phyloP scores from a whole-genome alignment of 1,140 invertebrate genomes.

The Cotesia chilonis region DNA sequence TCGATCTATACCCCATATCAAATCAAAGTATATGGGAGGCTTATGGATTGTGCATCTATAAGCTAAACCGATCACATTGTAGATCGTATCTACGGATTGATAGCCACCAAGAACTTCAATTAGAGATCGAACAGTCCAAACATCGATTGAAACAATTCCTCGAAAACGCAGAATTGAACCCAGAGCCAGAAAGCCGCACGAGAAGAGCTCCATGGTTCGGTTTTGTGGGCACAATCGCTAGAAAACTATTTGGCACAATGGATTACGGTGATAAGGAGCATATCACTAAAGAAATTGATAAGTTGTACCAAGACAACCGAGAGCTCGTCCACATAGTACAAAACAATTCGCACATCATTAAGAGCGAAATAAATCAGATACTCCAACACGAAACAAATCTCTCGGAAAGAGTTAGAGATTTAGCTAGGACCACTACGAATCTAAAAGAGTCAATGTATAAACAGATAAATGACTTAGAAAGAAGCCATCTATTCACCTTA shows the following conservation, averaged over 20 bases:
- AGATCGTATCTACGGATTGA: background rate
- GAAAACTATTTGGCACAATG: conserved; percentile 6
- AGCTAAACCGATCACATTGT: too few species aligned
- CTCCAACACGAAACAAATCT: too few species aligned
- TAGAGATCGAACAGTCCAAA: background rate
- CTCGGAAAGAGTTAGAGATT: too few species aligned
- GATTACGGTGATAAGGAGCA: conserved; percentile 21
- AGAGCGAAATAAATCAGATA: too few species aligned
- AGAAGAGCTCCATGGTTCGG: conserved; percentile 2
- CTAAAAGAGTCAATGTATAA: too few species aligned
- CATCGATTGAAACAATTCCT: background rate
- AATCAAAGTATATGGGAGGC: too few species aligned
- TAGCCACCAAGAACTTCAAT: background rate
- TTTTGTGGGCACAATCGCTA: background rate
- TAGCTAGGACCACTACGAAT: too few species aligned
- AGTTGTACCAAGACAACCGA: background rate
- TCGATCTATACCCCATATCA: too few species aligned
- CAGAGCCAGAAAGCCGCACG: background rate
- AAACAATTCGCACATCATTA: too few species aligned
- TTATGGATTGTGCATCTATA: too few species aligned
- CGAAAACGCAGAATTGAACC: background rate
- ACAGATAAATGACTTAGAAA: too few species aligned
- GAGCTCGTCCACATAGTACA: background rate
- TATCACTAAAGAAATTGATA: conserved; percentile 1
- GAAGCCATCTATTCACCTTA: too few species aligned